Conservation (phyloP, 2,888 invertebrate species). For the Ophioninae sp. region DNA sequence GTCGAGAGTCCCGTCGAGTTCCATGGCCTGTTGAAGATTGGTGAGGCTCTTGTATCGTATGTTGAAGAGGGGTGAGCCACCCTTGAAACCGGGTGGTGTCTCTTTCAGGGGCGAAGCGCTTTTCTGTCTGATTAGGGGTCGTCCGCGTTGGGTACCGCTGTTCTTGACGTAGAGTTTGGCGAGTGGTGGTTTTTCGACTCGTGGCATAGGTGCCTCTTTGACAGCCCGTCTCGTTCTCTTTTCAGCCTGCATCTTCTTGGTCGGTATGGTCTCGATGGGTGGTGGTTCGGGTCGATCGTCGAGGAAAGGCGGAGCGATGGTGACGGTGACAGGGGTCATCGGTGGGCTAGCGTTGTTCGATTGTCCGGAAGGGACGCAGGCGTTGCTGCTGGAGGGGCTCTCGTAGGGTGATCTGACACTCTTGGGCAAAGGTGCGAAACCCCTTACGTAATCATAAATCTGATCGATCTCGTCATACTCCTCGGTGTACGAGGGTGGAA, state of each 20-base stretch:
- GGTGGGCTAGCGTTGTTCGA: slow-evolving; percentile 69
- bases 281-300: slow-evolving; percentile 92
- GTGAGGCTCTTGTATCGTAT: slow-evolving; percentile 85
- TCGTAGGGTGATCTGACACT: slow-evolving; percentile 87
- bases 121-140: slow-evolving; percentile 87
- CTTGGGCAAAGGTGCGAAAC: slow-evolving; percentile 94
- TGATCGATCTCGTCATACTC: slow-evolving; percentile 98
- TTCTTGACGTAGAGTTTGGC: slow-evolving; percentile 91
- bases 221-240: slow-evolving; percentile 88
- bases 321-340: slow-evolving; percentile 83
- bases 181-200: slow-evolving; percentile 84
- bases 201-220: slow-evolving; percentile 83
- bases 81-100: slow-evolving; percentile 86
- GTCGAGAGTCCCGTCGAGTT: slow-evolving; percentile 91
- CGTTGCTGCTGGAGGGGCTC: slow-evolving; percentile 71
- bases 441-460: slow-evolving; percentile 97
- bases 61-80: slow-evolving; percentile 89
- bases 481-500: slow-evolving; percentile 84
- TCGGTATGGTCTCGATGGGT: slow-evolving; percentile 95
- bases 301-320: slow-evolving; percentile 82
- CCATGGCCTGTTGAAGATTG: slow-evolving; percentile 87
- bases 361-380: slow-evolving; percentile 42
- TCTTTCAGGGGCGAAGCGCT: slow-evolving; percentile 89
- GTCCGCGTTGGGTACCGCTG: slow-evolving; percentile 85
- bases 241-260: slow-evolving; percentile 89